These are phyloP conservation scores for Spheniscus humboldti DNA, from an alignment of 2,797 vertebrate species.

Conservation along the genomic window DNA sequence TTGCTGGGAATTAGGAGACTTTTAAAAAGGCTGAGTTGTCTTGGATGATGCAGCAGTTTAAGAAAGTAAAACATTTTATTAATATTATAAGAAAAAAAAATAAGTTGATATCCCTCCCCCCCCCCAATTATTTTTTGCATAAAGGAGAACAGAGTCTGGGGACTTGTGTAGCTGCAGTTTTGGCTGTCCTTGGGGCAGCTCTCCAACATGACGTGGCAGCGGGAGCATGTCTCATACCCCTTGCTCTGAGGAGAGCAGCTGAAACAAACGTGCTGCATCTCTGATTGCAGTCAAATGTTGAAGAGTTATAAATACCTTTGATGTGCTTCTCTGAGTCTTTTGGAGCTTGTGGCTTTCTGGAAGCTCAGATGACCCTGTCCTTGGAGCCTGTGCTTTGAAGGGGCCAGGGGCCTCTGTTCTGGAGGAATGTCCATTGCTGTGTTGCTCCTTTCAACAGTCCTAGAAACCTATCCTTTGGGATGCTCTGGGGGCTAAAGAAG, in stretches of 20 bases:
- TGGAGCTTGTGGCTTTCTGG: neutral
- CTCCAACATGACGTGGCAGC: fast-evolving
- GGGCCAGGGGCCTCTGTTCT: neutral
- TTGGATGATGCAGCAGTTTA: neutral
- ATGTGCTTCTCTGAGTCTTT: neutral
- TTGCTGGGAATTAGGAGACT: neutral
- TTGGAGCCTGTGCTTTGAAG: neutral
- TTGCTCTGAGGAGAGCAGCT: neutral
- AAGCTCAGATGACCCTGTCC: neutral
- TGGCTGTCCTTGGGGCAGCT: neutral
- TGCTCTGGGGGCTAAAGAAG: neutral
- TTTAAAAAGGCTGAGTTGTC: neutral
- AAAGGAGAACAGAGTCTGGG: fast-evolving
- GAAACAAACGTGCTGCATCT: neutral
- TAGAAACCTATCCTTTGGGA: neutral
- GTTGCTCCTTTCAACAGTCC: neutral
- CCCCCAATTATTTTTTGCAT: neutral
- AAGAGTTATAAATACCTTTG: neutral
- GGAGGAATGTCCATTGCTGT: neutral
- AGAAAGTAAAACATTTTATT: neutral
- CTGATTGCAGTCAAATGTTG: neutral
- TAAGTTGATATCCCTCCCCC: neutral
- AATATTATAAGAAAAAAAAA: neutral
- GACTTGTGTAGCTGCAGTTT: neutral
- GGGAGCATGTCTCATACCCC: neutral